Conservation (phyloP, 2,888 invertebrate species). For the Thera britannica region DNA sequence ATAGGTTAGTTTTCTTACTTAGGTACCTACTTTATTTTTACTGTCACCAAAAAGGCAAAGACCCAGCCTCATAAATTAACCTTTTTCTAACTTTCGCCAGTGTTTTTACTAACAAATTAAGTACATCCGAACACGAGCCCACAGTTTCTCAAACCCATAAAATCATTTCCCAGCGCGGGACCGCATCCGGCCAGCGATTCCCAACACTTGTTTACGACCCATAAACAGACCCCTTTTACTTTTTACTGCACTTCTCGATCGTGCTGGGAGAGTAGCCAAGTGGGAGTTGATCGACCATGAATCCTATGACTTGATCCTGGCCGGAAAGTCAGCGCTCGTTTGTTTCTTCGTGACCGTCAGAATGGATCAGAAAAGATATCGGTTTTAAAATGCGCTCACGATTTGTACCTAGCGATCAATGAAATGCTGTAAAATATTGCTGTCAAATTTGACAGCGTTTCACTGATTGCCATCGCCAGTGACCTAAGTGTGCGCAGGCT, state of each 20-base stretch:
- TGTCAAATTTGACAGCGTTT: too few species aligned
- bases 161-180: conserved; percentile 26
- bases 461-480: too few species aligned
- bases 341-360: not conserved
- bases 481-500: too few species aligned
- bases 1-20: too few species aligned
- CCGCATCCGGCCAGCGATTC: conserved; percentile 29
- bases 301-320: not conserved
- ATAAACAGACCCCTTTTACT: conserved; percentile 43
- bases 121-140: conserved; percentile 17
- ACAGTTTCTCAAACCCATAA: conserved; percentile 32
- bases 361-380: not conserved
- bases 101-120: conserved; percentile 10
- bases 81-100: not conserved
- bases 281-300: conserved; percentile 17
- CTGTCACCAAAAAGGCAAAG: not conserved
- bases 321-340: not conserved
- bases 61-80: too few species aligned
- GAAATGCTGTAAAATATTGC: too few species aligned
- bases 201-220: conserved; percentile 39
- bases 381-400: not conserved
- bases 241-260: conserved; percentile 41
- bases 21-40: too few species aligned
- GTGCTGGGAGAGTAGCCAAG: conserved; percentile 24
- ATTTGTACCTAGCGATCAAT: too few species aligned